These are phyloP conservation scores for Drosophila incognita DNA, from an alignment of 2,888 invertebrate species.

Conservation along the genomic window DNA sequence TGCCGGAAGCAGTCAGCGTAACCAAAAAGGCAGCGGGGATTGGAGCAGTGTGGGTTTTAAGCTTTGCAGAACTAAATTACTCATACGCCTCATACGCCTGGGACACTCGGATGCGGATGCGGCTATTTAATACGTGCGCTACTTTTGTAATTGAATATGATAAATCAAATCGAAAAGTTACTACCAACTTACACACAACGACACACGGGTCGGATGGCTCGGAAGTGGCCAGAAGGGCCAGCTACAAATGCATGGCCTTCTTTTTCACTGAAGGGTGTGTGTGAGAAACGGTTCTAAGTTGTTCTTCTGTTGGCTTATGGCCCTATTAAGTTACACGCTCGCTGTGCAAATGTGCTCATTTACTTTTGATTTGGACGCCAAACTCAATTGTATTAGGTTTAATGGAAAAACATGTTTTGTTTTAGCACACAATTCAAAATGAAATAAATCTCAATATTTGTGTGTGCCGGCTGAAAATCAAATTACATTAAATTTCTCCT, in stretches of 20 bases:
- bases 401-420: conserved; percentile 43
- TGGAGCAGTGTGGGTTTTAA: not conserved
- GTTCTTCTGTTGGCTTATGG: conserved; percentile 9
- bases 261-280: not conserved
- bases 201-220: conserved; percentile 15
- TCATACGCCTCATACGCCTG: conserved; percentile 61
- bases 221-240: conserved; percentile 56
- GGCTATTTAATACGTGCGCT: conserved; percentile 73
- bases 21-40: not conserved
- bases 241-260: conserved; percentile 22
- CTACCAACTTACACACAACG: conserved; percentile 1
- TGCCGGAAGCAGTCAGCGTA: conserved; percentile 35
- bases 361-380: conserved; percentile 37
- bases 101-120: conserved; percentile 53
- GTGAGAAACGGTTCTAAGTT: not conserved
- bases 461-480: conserved; percentile 62
- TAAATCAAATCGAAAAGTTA: conserved; percentile 76
- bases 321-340: conserved; percentile 38
- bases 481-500: conserved; percentile 72
- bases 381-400: conserved; percentile 65
- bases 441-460: conserved; percentile 79
- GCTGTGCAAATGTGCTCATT: conserved; percentile 35
- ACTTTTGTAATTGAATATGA: conserved; percentile 82
- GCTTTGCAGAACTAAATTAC: conserved; percentile 59
- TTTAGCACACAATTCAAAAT: conserved; percentile 62